A percentile compares a stretch with the other conserved stretches of the same genome.
Evolutionary conservation across 1,140 invertebrate species (phyloP).

Genomic region (Pogonognathellus flavescens): DNA sequence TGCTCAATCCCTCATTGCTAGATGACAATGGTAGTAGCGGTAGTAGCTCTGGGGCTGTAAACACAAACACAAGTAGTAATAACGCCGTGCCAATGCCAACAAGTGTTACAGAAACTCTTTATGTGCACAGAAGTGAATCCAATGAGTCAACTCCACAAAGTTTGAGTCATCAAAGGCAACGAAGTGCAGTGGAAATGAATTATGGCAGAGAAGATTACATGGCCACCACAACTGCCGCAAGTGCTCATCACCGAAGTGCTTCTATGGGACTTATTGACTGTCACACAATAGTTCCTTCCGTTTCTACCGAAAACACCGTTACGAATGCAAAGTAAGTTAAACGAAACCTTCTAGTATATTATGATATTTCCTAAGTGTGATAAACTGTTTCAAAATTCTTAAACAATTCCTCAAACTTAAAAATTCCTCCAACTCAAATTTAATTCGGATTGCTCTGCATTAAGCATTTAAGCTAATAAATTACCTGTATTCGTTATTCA

Average conservation of each 20-base stretch:
- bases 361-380: too few species aligned
- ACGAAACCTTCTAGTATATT: too few species aligned
- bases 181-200: conserved; percentile 33
- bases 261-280: conserved; percentile 36
- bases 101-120: conserved; percentile 21
- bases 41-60: background rate
- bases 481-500: too few species aligned
- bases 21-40: conserved; percentile 7
- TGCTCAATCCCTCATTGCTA: conserved; percentile 26
- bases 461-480: too few species aligned
- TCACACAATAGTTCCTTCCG: conserved; percentile 12
- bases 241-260: conserved; percentile 31
- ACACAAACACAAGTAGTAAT: background rate
- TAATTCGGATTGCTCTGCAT: too few species aligned
- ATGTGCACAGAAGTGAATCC: background rate
- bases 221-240: background rate
- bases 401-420: too few species aligned
- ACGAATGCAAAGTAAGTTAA: conserved; percentile 14
- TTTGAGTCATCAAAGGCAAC: conserved; percentile 39
- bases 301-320: conserved; percentile 11
- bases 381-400: too few species aligned
- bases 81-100: conserved; percentile 24
- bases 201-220: conserved; percentile 6
- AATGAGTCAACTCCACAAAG: conserved; percentile 34
- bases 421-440: too few species aligned